phyloP scores from a whole-genome alignment of 2,888 invertebrate genomes.

The Protophormia terraenovae region DNA sequence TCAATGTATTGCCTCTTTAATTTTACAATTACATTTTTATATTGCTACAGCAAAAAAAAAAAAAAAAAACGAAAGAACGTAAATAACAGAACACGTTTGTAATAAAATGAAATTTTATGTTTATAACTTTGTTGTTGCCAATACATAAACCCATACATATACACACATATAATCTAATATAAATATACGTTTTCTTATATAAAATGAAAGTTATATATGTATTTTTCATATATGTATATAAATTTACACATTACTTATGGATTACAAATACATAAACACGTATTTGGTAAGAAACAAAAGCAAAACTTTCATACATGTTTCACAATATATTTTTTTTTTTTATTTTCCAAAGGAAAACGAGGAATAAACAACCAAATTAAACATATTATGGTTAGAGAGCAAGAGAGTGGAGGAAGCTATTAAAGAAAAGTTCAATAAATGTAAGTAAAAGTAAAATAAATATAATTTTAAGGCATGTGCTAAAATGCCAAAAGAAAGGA shows the following conservation, averaged over 20 bases:
- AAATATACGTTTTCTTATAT: background rate
- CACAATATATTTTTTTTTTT: background rate
- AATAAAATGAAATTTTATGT: conserved; percentile 68
- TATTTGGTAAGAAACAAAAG: conserved; percentile 41
- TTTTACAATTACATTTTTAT: conserved; percentile 39
- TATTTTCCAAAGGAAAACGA: background rate
- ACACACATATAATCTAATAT: background rate
- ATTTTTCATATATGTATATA: background rate
- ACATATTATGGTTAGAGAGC: background rate
- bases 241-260: conserved; percentile 57
- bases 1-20: background rate
- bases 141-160: background rate
- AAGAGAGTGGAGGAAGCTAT: background rate
- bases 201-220: conserved; percentile 2
- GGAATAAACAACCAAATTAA: background rate
- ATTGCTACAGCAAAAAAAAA: background rate
- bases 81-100: conserved; percentile 59
- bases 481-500: background rate
- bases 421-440: conserved; percentile 42
- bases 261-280: conserved; percentile 68
- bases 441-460: conserved; percentile 26
- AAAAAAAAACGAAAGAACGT: background rate
- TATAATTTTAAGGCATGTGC: conserved; percentile 20
- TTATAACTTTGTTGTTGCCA: conserved; percentile 60
- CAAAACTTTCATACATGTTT: conserved; percentile 26